Evolutionary conservation across 2,113 vertebrate genomes (phyloP).

Genomic region (Halcyon malimbica): DNA sequence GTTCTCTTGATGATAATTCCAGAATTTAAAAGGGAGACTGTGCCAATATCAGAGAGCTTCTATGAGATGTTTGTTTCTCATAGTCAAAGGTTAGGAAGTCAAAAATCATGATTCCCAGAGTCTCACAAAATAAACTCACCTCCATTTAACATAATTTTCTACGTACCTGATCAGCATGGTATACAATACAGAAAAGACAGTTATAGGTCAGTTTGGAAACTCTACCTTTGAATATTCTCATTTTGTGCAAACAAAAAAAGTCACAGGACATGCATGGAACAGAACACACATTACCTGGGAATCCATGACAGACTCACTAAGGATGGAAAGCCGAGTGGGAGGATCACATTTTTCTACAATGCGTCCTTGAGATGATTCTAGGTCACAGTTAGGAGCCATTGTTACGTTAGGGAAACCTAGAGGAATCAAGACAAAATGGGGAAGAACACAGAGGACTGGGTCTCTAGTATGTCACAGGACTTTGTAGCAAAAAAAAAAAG

Average conservation of each 20-base stretch:
- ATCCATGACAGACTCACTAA: conserved; percentile 82
- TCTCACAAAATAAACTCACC: not conserved
- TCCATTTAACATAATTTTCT: not conserved
- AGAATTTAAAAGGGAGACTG: not conserved
- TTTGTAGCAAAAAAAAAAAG: not conserved
- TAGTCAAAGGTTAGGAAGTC: not conserved
- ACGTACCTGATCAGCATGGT: not conserved
- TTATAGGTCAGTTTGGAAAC: not conserved
- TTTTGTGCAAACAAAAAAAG: not conserved
- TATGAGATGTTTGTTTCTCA: not conserved
- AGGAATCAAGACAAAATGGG: conserved; percentile 39
- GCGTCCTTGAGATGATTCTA: conserved; percentile 74
- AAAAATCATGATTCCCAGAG: not conserved
- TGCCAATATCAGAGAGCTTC: not conserved
- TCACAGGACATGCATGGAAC: not conserved
- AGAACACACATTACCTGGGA: conserved; percentile 76
- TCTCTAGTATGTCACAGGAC: not conserved
- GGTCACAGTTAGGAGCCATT: conserved; percentile 82
- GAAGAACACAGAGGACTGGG: not conserved
- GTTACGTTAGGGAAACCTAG: conserved; percentile 91
- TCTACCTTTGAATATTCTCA: not conserved
- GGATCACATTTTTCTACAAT: conserved; percentile 78
- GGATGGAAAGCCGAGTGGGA: conserved; percentile 76
- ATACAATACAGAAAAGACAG: not conserved
- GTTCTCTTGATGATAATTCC: not conserved